These are phyloP conservation scores for Onychomys torridus DNA, from an alignment of 2,797 vertebrate species.

Conservation along the genomic window DNA sequence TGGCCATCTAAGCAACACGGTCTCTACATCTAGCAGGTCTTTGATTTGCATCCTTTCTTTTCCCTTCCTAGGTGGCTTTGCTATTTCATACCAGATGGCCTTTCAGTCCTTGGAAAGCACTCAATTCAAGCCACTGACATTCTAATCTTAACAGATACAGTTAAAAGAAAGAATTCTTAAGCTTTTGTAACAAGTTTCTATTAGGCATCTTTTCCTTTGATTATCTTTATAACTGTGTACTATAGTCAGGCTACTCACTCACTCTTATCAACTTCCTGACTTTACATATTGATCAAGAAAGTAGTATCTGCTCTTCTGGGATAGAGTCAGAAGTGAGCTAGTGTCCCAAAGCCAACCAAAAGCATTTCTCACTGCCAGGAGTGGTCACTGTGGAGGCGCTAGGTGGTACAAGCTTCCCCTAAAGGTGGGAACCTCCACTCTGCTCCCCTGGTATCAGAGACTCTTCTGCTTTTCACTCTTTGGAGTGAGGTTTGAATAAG, in stretches of 20 bases:
- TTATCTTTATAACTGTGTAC: not conserved
- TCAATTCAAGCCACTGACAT: not conserved
- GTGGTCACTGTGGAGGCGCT: not conserved
- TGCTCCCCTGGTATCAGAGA: not conserved
- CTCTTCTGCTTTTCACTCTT: not conserved
- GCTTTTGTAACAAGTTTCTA: constrained; percentile 15
- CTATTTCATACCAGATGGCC: not conserved
- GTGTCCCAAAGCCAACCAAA: constrained; percentile 5
- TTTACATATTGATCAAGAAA: constrained; percentile 25
- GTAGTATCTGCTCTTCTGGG: not conserved
- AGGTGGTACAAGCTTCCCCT: not conserved
- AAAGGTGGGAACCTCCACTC: not conserved
- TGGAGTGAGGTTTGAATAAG: not conserved
- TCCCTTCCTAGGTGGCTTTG: constrained; percentile 1
- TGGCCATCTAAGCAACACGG: not conserved
- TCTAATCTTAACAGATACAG: not conserved
- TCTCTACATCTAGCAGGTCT: not conserved
- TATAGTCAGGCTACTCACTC: constrained; percentile 15
- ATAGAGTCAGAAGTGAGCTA: not conserved
- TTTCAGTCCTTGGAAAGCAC: constrained; percentile 18
- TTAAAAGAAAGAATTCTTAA: not conserved
- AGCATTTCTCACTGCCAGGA: accelerated
- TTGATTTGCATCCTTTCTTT: constrained; percentile 56
- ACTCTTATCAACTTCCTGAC: constrained; percentile 44
- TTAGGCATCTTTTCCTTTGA: constrained; percentile 14